A percentile compares a stretch with the other conserved stretches of the same genome.
Conservation (phyloP, 35 echinoderm and acorn worm species). For the Strongylocentrotus purpuratus region DNA sequence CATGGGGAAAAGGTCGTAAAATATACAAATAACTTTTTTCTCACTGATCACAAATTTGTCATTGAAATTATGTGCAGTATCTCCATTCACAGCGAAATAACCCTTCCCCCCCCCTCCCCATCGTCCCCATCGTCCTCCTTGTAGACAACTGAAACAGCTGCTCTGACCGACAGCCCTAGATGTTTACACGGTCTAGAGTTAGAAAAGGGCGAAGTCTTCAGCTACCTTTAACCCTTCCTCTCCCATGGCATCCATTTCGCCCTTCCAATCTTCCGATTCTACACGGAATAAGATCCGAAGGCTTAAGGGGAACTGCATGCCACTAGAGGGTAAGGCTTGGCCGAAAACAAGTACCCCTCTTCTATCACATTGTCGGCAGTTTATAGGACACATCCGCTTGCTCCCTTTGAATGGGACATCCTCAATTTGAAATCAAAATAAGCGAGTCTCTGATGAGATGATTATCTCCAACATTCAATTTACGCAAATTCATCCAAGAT, state of each 20-base stretch:
- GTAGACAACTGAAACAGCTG: background rate
- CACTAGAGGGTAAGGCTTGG: conserved; percentile 35
- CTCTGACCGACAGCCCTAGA: background rate
- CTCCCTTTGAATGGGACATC: conserved; percentile 5
- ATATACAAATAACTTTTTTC: no score
- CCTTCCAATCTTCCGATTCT: background rate
- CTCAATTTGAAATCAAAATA: conserved; percentile 37
- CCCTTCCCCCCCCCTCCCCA: no score
- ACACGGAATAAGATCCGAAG: background rate
- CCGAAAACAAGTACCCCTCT: conserved; percentile 8
- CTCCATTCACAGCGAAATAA: no score
- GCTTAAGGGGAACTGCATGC: background rate
- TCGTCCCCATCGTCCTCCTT: background rate
- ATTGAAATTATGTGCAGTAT: no score
- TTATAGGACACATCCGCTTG: conserved; percentile 25
- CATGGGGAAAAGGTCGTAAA: no score
- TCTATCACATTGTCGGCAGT: background rate
- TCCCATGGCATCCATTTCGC: background rate
- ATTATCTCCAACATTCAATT: background rate
- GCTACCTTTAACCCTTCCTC: background rate
- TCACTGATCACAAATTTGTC: no score
- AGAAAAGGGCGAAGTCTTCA: background rate
- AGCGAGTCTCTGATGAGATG: conserved; percentile 1
- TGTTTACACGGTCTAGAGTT: conserved; percentile 24
- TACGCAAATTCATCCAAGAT: conserved; percentile 8